Conservation (phyloP, 2,888 invertebrate genomes). For the Caenorhabditis afra region DNA sequence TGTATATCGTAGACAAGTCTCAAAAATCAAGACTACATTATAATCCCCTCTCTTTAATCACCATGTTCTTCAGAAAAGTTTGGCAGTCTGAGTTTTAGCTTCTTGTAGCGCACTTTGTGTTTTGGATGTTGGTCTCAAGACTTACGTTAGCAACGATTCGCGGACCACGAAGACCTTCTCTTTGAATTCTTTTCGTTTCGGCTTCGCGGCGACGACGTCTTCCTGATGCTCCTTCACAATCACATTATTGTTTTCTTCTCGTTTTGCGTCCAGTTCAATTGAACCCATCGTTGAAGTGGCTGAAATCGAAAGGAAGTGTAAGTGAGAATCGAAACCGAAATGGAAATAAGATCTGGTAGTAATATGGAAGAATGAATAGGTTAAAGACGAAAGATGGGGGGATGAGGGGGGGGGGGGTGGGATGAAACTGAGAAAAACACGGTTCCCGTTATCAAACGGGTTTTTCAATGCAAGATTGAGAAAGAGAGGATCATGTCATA, state of each 20-base stretch:
- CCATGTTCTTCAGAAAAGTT: background rate
- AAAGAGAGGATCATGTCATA: constrained; percentile 34
- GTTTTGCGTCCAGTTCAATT: constrained; percentile 34
- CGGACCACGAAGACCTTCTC: constrained; percentile 70
- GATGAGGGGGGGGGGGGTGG: too few relatives aligned
- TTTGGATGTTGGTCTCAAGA: background rate
- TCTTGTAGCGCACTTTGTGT: background rate
- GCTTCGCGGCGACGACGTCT: background rate
- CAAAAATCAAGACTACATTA: too few relatives aligned
- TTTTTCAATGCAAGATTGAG: constrained; percentile 16
- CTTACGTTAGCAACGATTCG: constrained; percentile 73
- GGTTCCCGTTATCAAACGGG: constrained; percentile 55
- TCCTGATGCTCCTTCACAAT: constrained; percentile 31
- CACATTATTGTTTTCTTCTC: constrained; percentile 58
- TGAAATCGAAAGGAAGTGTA: too few relatives aligned
- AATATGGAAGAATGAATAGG: background rate
- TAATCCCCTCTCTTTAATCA: too few relatives aligned
- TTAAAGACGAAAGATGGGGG: background rate
- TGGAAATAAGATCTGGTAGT: background rate
- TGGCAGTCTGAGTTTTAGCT: constrained; percentile 7
- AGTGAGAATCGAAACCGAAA: too few relatives aligned
- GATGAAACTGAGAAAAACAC: background rate
- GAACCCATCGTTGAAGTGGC: constrained; percentile 50
- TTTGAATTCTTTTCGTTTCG: constrained; percentile 61
- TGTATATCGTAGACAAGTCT: background rate